phyloP scores from a whole-genome alignment of 2,888 invertebrate species.

The Diarsia dahlii region DNA sequence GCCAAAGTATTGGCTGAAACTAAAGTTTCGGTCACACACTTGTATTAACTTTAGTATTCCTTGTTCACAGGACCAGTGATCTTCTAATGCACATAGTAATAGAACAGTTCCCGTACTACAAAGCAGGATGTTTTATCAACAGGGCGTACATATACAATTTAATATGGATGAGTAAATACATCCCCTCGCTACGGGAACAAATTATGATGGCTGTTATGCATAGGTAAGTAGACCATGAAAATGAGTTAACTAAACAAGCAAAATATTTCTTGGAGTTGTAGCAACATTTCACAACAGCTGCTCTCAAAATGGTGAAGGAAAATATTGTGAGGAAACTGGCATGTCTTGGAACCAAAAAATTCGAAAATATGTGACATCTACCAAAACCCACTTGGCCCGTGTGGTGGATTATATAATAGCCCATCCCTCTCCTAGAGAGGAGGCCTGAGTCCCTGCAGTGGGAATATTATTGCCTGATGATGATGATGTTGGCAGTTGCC shows the following conservation, averaged over 20 bases:
- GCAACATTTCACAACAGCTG: too few species aligned
- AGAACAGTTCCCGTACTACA: conserved; percentile 94
- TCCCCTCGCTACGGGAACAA: conserved; percentile 93
- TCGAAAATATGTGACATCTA: too few species aligned
- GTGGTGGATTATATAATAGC: too few species aligned
- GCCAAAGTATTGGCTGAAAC: background rate
- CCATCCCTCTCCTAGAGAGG: too few species aligned
- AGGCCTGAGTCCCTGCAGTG: too few species aligned
- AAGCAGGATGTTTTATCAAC: conserved; percentile 92
- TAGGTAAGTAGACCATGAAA: conserved; percentile 91
- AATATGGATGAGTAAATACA: conserved; percentile 94
- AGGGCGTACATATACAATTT: conserved; percentile 95
- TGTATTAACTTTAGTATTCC: background rate
- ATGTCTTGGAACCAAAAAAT: too few species aligned
- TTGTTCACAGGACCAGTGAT: conserved; percentile 92
- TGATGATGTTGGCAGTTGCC: too few species aligned
- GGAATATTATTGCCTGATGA: too few species aligned
- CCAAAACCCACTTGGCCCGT: too few species aligned
- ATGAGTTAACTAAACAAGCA: background rate
- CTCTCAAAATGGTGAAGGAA: too few species aligned
- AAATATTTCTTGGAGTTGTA: background rate
- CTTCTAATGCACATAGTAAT: conserved; percentile 92
- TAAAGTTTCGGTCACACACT: background rate
- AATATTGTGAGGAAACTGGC: too few species aligned
- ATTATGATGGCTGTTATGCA: conserved; percentile 94